These are phyloP conservation scores for Thryonomys swinderianus DNA, from an alignment of 2,113 vertebrate species.

Conservation along the genomic window DNA sequence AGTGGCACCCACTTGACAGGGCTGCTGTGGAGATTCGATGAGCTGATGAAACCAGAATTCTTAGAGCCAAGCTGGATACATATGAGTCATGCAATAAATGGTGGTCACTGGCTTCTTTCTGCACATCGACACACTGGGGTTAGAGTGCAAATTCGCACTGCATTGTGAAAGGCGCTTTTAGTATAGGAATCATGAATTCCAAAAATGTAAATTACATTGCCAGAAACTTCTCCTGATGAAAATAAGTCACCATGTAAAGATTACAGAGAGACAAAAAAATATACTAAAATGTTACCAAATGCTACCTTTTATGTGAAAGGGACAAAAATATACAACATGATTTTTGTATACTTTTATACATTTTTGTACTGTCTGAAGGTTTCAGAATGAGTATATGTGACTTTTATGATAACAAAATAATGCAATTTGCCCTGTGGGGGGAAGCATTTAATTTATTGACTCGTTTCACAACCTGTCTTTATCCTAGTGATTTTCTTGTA, in stretches of 20 bases:
- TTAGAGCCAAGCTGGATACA: background rate
- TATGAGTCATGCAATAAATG: constrained; percentile 9
- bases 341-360: background rate
- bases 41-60: background rate
- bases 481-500: background rate
- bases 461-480: background rate
- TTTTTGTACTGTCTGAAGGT: constrained; percentile 21
- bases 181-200: constrained; percentile 7
- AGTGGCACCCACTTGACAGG: background rate
- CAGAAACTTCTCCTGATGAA: constrained; percentile 27
- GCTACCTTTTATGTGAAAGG: background rate
- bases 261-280: background rate
- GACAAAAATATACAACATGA: background rate
- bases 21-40: background rate
- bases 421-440: background rate
- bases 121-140: background rate
- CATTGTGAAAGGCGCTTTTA: background rate
- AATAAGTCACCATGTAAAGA: constrained; percentile 22
- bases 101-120: background rate
- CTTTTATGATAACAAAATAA: constrained; percentile 48
- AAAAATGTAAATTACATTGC: constrained; percentile 35
- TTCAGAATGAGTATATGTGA: background rate
- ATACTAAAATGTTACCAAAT: constrained; percentile 38
- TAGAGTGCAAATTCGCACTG: background rate
- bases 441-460: background rate